phyloP scores from a whole-genome alignment of 2,797 vertebrate species.

The Xenopus petersii region DNA sequence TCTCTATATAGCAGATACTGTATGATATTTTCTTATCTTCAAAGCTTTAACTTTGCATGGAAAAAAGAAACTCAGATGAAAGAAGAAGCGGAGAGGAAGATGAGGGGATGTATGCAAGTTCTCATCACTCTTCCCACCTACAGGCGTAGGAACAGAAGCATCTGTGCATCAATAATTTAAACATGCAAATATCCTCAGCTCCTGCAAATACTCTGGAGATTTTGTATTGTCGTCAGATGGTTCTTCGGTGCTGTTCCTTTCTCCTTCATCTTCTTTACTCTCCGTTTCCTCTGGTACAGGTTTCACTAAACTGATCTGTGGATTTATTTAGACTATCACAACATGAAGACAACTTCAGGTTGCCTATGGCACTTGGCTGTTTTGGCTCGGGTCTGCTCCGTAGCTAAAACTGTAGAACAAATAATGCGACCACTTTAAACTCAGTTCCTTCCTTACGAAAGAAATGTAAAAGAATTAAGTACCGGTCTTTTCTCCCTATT shows the following conservation, averaged over 20 bases:
- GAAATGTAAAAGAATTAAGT: too few species aligned
- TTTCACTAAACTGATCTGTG: background rate
- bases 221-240: background rate
- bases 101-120: background rate
- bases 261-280: background rate
- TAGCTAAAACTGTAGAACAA: too few species aligned
- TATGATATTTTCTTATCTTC: too few species aligned
- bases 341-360: too few species aligned
- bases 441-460: too few species aligned
- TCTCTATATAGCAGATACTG: too few species aligned
- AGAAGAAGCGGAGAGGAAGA: background rate
- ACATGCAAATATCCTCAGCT: background rate
- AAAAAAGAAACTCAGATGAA: background rate
- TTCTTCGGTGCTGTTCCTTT: background rate
- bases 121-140: background rate
- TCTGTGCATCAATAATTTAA: conserved; percentile 4
- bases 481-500: too few species aligned
- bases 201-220: background rate
- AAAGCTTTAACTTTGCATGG: too few species aligned
- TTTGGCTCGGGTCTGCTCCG: too few species aligned
- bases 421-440: too few species aligned
- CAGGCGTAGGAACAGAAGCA: background rate
- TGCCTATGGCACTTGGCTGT: too few species aligned
- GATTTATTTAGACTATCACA: too few species aligned
- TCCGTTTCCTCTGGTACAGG: background rate